These are phyloP conservation scores for Sebastes fasciatus DNA, from an alignment of 2,113 vertebrate species.

Conservation along the genomic window DNA sequence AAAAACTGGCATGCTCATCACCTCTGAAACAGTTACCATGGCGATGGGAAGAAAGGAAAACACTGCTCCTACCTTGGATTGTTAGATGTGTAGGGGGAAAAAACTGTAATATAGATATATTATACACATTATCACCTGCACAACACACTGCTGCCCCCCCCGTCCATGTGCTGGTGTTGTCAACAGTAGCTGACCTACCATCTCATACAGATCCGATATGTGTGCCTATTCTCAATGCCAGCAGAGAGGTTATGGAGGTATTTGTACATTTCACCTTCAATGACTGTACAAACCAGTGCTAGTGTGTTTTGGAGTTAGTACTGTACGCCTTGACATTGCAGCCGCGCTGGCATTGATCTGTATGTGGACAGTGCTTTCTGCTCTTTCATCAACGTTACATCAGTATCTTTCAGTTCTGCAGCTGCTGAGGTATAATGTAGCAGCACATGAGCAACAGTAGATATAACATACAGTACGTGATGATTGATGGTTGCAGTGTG, in stretches of 20 bases:
- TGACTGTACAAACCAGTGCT: neutral
- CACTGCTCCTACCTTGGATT: conserved; percentile 9
- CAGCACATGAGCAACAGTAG: neutral
- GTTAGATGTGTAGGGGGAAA: neutral
- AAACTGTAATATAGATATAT: neutral
- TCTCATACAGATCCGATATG: neutral
- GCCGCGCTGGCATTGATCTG: conserved; percentile 46
- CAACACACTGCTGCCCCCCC: neutral
- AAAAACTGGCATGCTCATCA: conserved; percentile 21
- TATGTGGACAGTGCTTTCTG: conserved; percentile 46
- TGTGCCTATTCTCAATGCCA: neutral
- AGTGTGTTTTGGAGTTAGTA: neutral
- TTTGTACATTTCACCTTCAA: neutral
- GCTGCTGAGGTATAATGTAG: conserved; percentile 14
- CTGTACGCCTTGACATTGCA: conserved; percentile 22
- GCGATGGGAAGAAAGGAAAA: conserved; percentile 17
- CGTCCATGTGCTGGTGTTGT: neutral
- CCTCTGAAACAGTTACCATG: conserved; percentile 61
- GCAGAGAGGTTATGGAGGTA: neutral
- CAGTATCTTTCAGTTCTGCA: conserved; percentile 36
- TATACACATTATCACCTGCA: neutral
- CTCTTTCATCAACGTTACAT: conserved; percentile 68
- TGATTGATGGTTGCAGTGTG: neutral
- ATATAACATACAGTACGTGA: neutral
- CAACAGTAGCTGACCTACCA: neutral